Evolutionary conservation across 1,140 invertebrate species (phyloP), one percentile per base, ranked within the genome.

Genomic region (Amphibalanus amphitrite): DNA sequence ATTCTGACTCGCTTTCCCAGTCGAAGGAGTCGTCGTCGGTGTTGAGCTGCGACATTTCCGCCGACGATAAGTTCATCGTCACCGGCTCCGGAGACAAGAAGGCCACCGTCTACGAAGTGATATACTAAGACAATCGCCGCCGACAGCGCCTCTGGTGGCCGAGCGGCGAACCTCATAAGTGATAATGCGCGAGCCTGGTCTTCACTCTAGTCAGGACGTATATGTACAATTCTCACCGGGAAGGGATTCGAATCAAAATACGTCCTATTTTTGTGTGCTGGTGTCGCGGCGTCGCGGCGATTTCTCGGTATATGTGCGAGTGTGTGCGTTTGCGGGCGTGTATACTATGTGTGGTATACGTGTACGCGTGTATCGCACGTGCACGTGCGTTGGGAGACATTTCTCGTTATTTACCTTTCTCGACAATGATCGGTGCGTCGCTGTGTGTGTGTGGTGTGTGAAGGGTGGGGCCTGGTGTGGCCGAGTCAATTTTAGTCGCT

Each of bases 31-130:
- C 93, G 40, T 97, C 95, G 76, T 98, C 95, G 76, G 96, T 99
- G 75, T 84, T 99, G 73, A 97, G 94, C 82, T 99, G 96, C 85
- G 97, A 99, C 85, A 97, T 99, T 80, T 97, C 96, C 72, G 87
- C 91, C 29, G 96, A 99, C 81, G 96, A 99, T 83, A 97, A 97
- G n/a, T n/a, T 93, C 82, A 97, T 99, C 78, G 94, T 98, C 71
- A 98, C 97, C 69, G 97, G 97, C 72, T 97, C 95, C 20, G 96
- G 96, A 67, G 97, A 99, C 81, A 98, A 98, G 82, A 98, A 98
- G 81, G 96, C 96, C 72, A 98, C 95, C 73, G 89, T 99, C 71
- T 99, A 99, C 82, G 95, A 98, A 87, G 95, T 98, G 76, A 93
- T 97, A 79, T 98, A 96, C 82, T 93, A 80, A 83, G 59, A 38